Evolutionary conservation across 2,113 vertebrate species (phyloP), one percentile per base, ranked within the genome.

Genomic region (Melanerpes formicivorus): DNA sequence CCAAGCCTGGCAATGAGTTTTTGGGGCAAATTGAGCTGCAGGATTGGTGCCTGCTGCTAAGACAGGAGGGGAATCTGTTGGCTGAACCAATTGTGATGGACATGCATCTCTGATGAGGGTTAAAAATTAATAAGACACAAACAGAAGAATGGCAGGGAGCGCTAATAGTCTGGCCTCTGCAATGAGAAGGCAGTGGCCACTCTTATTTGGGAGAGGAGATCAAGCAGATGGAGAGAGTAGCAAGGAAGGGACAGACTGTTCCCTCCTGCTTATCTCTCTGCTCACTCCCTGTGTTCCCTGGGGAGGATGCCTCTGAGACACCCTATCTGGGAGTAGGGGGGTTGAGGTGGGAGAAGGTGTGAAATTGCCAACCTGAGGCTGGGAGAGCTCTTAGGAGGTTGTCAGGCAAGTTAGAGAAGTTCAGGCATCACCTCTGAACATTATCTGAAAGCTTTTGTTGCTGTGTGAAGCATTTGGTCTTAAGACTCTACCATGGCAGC

Each of bases 81-180:
- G 26, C 42, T 82, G 72, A 73, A 21, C 8, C 15, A 58, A 18
- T 30, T 32, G 18, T 46, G 56, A 32, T 17, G 48, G 23, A 7
- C 0, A 3, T 26, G 44, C 19, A 11, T 14, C 22, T 25, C 50
- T 13, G 50, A 6, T 8, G 14, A 14, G 19, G 17, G 16, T 25
- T 76, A 19, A 64, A 80, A 42, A 26, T 16, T 18, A 14, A 30
- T 27, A 23, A 23, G 25, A 5, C 1, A 3, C 21, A 42, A 71
- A 87, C 11, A 29, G 14, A 86, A 63, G n/a, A 63, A 67, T 46
- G 10, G 6, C 17, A 63, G 60, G 21, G 18, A 55, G 40, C 2
- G 2, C 21, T 56, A 25, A 3, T 11, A 62, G 8, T 18, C 40
- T 50, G 23, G 6, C 17, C 37, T 40, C 46, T 22, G 55, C 19